phyloP scores from a whole-genome alignment of 1,140 invertebrate genomes.

The Pseudachorutes palmiensis region DNA sequence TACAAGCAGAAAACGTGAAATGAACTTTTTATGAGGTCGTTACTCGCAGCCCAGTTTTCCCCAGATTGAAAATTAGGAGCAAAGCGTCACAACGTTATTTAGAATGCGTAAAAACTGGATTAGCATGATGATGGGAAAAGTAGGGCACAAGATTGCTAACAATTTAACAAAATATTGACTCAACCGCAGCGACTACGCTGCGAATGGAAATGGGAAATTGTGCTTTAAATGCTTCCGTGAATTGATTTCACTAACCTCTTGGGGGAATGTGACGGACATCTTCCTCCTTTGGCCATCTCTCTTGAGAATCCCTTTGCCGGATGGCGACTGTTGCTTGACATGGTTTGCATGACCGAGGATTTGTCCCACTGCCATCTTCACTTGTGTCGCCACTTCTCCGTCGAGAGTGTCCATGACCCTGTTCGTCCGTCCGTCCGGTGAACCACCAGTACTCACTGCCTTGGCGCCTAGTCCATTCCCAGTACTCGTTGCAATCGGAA shows the following conservation, averaged over 20 bases:
- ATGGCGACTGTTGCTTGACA: background rate
- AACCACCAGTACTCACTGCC: no score
- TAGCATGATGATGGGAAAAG: background rate
- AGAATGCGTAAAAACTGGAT: background rate
- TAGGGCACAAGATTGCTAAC: background rate
- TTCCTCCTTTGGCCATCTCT: constrained; percentile 25
- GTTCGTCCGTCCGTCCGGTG: constrained; percentile 4
- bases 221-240: background rate
- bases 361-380: background rate
- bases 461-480: no score
- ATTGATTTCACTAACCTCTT: constrained; percentile 29
- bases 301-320: constrained; percentile 28
- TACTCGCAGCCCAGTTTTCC: background rate
- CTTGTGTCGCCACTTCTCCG: background rate
- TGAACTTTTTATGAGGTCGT: background rate
- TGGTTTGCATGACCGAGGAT: constrained; percentile 7
- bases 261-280: constrained; percentile 32
- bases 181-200: background rate
- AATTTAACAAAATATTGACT: background rate
- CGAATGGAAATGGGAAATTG: background rate
- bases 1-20: background rate
- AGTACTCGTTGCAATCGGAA: no score
- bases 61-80: background rate
- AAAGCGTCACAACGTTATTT: background rate
- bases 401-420: constrained; percentile 14